phyloP scores from a whole-genome alignment of 2,797 vertebrate species.

The Parauchenoglanis ngamensis region DNA sequence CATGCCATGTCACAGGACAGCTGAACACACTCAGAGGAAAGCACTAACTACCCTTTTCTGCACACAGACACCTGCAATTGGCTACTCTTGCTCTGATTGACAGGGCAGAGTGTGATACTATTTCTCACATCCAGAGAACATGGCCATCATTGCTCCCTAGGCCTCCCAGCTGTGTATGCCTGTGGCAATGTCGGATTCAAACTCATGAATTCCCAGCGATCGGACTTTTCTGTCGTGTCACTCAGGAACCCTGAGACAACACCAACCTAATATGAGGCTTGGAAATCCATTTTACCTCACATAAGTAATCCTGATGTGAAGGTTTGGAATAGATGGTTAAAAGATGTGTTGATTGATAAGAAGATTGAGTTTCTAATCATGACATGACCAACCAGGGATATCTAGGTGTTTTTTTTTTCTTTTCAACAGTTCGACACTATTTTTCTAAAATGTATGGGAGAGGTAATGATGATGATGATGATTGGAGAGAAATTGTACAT shows the following conservation, averaged over 20 bases:
- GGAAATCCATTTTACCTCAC: background rate
- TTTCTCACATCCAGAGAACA: background rate
- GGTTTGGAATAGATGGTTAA: background rate
- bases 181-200: background rate
- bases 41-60: background rate
- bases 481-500: background rate
- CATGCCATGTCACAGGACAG: background rate
- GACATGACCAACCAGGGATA: background rate
- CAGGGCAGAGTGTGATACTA: background rate
- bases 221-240: background rate
- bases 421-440: background rate
- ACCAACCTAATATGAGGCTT: background rate
- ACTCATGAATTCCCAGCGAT: background rate
- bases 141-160: background rate
- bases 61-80: background rate
- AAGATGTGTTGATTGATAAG: background rate
- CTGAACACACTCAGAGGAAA: background rate
- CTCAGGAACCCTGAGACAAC: background rate
- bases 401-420: background rate
- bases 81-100: background rate
- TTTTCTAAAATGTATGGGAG: background rate
- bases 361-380: background rate
- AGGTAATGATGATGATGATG: background rate
- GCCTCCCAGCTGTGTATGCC: background rate
- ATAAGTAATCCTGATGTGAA: background rate